phyloP scores from a whole-genome alignment of 2,888 invertebrate species.

The Synanthedon andrenaeformis region DNA sequence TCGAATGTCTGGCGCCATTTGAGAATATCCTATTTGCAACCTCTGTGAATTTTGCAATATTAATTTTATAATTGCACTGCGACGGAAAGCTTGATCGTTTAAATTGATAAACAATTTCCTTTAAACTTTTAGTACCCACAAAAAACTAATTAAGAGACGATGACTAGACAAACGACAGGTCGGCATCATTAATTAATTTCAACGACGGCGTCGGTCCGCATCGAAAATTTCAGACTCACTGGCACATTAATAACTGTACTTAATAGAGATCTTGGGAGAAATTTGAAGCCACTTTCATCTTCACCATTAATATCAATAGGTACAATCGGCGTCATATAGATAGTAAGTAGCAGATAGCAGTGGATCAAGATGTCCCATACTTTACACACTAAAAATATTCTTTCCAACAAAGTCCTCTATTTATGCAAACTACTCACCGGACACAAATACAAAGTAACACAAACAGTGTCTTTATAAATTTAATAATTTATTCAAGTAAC shows the following conservation, averaged over 20 bases:
- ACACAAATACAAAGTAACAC: too few species aligned
- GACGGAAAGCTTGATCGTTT: neutral
- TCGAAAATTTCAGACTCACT: constrained; percentile 21
- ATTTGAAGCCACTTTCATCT: neutral
- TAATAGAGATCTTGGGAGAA: neutral
- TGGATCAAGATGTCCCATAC: too few species aligned
- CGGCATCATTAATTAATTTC: constrained; percentile 36
- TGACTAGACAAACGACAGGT: constrained; percentile 27
- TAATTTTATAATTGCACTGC: constrained; percentile 3
- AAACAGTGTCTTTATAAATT: too few species aligned
- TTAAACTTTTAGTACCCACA: neutral
- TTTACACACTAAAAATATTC: too few species aligned
- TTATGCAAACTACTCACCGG: too few species aligned
- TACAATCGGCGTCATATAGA: neutral
- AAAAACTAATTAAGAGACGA: constrained; percentile 8
- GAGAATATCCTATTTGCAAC: constrained; percentile 2
- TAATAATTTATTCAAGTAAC: too few species aligned
- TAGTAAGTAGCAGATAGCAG: too few species aligned
- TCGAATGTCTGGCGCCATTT: constrained; percentile 10
- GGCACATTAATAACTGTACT: constrained; percentile 20
- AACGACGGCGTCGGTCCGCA: constrained; percentile 13
- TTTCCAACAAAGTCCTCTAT: too few species aligned
- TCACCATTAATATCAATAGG: neutral
- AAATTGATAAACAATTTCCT: neutral
- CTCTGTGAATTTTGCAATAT: constrained; percentile 3